Evolutionary conservation across 2,113 vertebrate species (phyloP).

Genomic region (Monarcha castaneiventris): DNA sequence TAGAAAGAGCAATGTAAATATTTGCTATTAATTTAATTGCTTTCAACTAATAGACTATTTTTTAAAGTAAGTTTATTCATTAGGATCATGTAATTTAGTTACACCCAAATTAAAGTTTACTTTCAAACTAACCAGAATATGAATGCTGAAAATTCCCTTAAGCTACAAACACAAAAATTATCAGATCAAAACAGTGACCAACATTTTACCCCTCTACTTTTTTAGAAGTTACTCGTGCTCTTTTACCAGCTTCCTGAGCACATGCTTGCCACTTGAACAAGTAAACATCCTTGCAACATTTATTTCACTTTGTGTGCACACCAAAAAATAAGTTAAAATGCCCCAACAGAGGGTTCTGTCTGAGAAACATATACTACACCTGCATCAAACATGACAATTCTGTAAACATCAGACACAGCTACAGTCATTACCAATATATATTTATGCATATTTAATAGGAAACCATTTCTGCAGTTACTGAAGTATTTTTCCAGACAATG

Average conservation of each 20-base stretch:
- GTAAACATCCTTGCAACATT: not conserved
- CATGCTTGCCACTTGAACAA: not conserved
- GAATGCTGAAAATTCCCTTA: not conserved
- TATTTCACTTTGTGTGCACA: not conserved
- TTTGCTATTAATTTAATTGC: not conserved
- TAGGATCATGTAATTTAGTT: not conserved
- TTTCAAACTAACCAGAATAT: not conserved
- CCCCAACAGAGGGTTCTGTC: not conserved
- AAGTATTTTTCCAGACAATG: not conserved
- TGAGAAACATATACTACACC: not conserved
- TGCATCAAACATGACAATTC: not conserved
- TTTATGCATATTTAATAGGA: not conserved
- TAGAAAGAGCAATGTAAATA: not conserved
- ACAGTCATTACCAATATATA: not conserved
- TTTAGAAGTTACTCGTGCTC: not conserved
- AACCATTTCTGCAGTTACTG: not conserved
- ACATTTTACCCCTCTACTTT: not conserved
- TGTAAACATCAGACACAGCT: not conserved
- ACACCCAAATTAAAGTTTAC: not conserved
- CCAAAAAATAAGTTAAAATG: not conserved
- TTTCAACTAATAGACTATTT: not conserved
- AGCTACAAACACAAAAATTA: not conserved
- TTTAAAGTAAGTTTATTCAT: constrained; percentile 16
- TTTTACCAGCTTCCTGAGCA: not conserved
- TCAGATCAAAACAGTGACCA: not conserved